Conservation (phyloP, 2,113 vertebrate species). For the Eolophus roseicapilla region DNA sequence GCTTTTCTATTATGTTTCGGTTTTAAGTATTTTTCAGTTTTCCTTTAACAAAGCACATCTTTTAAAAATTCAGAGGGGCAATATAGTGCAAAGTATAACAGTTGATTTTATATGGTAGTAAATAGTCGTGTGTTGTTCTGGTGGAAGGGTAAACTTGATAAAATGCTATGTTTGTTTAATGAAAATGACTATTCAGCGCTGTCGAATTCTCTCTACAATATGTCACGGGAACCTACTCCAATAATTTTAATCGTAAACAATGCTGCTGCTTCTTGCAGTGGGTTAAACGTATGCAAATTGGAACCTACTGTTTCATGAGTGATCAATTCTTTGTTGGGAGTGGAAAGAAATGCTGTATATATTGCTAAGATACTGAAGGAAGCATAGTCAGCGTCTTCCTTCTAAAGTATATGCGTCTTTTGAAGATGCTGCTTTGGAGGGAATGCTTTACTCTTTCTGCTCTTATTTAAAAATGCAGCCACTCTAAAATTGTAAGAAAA, state of each 20-base stretch:
- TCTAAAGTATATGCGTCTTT: background rate
- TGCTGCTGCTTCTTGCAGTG: conserved; percentile 65
- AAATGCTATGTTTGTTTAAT: conserved; percentile 32
- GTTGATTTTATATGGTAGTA: background rate
- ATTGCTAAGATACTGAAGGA: conserved; percentile 37
- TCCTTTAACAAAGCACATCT: background rate
- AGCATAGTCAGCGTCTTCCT: background rate
- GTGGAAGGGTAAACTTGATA: background rate
- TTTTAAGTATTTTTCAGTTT: background rate
- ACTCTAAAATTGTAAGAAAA: background rate
- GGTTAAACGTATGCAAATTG: conserved; percentile 74
- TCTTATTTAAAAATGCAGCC: background rate
- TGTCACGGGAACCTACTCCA: conserved; percentile 62
- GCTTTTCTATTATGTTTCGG: background rate
- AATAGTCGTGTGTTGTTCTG: background rate
- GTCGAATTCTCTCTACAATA: conserved; percentile 51
- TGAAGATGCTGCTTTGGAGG: background rate
- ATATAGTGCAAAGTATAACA: background rate
- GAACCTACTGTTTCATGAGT: conserved; percentile 65
- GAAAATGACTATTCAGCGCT: conserved; percentile 45
- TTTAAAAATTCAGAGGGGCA: background rate
- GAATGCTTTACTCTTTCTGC: background rate
- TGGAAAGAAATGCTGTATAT: conserved; percentile 24
- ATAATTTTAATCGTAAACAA: conserved; percentile 71
- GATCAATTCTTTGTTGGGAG: conserved; percentile 67